phyloP scores from a whole-genome alignment of 2,113 vertebrate genomes.

The Pelecanoides urinatrix region DNA sequence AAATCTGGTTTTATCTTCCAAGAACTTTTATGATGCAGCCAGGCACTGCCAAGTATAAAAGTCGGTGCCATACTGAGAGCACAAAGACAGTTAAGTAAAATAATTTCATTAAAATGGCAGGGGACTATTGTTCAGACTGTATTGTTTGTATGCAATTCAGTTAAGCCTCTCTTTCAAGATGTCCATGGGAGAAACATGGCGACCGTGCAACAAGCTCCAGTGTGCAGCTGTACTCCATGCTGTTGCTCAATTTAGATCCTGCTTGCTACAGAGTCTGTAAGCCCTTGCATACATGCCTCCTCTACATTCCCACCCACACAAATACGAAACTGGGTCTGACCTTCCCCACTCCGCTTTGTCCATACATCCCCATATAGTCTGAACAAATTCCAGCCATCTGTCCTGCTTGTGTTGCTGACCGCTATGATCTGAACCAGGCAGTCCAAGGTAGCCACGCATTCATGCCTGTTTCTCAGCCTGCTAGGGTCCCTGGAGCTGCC shows the following conservation, averaged over 20 bases:
- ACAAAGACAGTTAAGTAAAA: neutral
- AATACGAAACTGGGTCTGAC: neutral
- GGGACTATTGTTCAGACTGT: neutral
- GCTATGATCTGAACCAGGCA: neutral
- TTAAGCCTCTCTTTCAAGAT: neutral
- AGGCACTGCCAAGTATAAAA: neutral
- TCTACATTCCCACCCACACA: slow-evolving; percentile 36
- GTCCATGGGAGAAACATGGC: neutral
- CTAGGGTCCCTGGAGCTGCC: neutral
- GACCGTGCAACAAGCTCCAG: neutral
- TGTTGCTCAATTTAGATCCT: slow-evolving; percentile 5
- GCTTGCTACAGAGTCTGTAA: neutral
- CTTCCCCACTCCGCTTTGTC: neutral
- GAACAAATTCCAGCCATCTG: neutral
- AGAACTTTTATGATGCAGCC: neutral
- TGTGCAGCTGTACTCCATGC: neutral
- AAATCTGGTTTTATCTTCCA: slow-evolving; percentile 4
- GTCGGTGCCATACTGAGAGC: neutral
- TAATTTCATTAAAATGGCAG: neutral
- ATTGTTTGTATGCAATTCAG: neutral
- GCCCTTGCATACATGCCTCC: neutral
- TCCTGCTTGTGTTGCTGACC: neutral
- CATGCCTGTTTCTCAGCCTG: neutral
- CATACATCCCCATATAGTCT: neutral
- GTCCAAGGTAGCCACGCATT: neutral